Percentiles rank a stretch among this genome's conserved stretches.
Conservation (phyloP, 2,113 vertebrate species). For the Mola mola region DNA sequence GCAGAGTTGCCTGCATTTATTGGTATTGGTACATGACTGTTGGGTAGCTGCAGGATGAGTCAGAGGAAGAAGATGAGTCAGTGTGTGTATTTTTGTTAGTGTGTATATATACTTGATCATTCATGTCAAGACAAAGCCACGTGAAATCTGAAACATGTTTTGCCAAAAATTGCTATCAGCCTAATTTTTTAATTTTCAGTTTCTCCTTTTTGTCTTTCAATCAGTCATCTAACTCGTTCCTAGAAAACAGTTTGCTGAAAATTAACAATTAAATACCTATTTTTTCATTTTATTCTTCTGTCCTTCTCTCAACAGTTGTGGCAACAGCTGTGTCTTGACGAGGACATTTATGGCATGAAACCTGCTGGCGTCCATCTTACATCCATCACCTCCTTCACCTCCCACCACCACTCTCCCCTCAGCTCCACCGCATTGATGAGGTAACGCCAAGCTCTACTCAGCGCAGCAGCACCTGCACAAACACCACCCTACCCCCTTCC, state of each 20-base stretch:
- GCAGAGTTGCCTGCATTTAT: slow-evolving; percentile 9
- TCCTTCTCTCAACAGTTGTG: slow-evolving; percentile 53
- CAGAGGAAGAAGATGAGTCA: slow-evolving; percentile 25
- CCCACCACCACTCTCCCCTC: slow-evolving; percentile 37
- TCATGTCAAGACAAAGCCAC: slow-evolving; percentile 27
- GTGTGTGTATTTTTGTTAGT: slow-evolving; percentile 5
- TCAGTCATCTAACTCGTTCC: too few species aligned
- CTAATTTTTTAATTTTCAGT: slow-evolving; percentile 4
- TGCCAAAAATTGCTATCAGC: slow-evolving; percentile 20
- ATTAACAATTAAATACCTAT: neutral
- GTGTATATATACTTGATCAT: slow-evolving; percentile 26
- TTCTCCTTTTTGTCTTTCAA: neutral
- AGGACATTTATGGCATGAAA: slow-evolving; percentile 69
- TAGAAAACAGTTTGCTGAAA: neutral
- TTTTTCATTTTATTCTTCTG: too few species aligned
- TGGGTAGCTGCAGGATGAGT: slow-evolving; percentile 41
- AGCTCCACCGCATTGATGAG: slow-evolving; percentile 85
- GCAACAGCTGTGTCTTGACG: slow-evolving; percentile 32
- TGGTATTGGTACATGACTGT: slow-evolving; percentile 7
- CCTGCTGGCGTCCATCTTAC: slow-evolving; percentile 30
- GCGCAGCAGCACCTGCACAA: slow-evolving; percentile 58
- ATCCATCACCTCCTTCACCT: slow-evolving; percentile 54
- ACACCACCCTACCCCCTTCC: slow-evolving; percentile 20
- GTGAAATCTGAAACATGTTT: slow-evolving; percentile 34
- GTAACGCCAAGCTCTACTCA: slow-evolving; percentile 83